Evolutionary conservation across 2,888 invertebrate genomes (phyloP), one percentile per base, ranked within the genome.

Genomic region (Xestoiulus laeticollis): DNA sequence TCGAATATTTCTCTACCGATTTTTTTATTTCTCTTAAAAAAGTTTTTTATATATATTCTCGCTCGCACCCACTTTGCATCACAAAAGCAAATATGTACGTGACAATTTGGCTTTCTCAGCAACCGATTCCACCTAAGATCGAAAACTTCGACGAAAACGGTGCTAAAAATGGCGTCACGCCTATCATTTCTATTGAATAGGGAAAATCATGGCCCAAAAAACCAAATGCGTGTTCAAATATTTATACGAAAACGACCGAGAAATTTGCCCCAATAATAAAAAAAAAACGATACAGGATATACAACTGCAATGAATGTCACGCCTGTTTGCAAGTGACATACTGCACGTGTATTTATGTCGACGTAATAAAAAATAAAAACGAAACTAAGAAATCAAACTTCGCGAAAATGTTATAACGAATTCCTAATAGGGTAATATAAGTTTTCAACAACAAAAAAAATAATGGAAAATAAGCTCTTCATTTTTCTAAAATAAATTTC

Each of bases 21-120:
- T 68, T 14, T 12, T 22, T 14, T 19, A 19, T 48, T 48, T 26
- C 68, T 26, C 26, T 68, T 26, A 68, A 68, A 26, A 68, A 68
- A 22, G 26, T 12, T 26, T 19, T 19, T 44, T 12, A 44, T 3
- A 48, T 48, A 14, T 16, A 48, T 48, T 0, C 48, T 14, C 19
- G 48, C 19, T 10, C 26, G 12, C 26, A 14, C 68, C 68, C 68
- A 68, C 26, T 68, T 68, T 68, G 68, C 68, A 68, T 26, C 68
- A 68, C 26, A 68, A 68, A 68, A 26, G 68, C 68, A 68, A 68
- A 68, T 68, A 68, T 68, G 68, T 68, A 68, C 68, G 68, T 68
- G 68, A 68, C 68, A 14, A 68, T 68, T 68, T 68, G 68, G 68
- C 68, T 26, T 68, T 68, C 26, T 26, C 26, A 68, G 68, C 68